Conservation (phyloP, 2,113 vertebrate species). For the Dinomys branickii region DNA sequence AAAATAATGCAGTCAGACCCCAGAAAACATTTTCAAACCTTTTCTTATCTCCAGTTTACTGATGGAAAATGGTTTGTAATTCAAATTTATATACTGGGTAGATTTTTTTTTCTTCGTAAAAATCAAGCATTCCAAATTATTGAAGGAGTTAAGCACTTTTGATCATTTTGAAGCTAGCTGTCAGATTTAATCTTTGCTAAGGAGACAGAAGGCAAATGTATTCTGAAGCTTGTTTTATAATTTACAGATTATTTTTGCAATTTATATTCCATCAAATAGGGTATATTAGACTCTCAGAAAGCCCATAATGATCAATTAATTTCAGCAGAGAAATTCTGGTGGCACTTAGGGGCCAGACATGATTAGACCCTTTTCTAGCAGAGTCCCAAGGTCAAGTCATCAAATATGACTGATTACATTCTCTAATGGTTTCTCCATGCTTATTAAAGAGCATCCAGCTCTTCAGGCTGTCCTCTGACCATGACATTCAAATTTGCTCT, state of each 20-base stretch:
- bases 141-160: conserved; percentile 78
- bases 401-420: conserved; percentile 88
- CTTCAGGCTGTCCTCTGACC: conserved; percentile 85
- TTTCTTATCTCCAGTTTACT: conserved; percentile 55
- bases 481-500: conserved; percentile 84
- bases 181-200: conserved; percentile 80
- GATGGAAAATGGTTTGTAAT: conserved; percentile 64
- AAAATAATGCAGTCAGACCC: conserved; percentile 65
- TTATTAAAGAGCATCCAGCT: conserved; percentile 88
- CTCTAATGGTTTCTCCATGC: conserved; percentile 87
- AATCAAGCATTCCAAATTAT: conserved; percentile 68
- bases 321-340: conserved; percentile 83
- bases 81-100: conserved; percentile 64
- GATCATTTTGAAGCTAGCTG: conserved; percentile 84
- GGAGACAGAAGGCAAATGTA: conserved; percentile 74
- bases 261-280: conserved; percentile 83
- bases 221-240: conserved; percentile 82
- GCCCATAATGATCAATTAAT: conserved; percentile 87
- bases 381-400: conserved; percentile 89
- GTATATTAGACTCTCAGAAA: conserved; percentile 84
- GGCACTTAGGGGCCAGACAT: conserved; percentile 82
- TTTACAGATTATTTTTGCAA: conserved; percentile 83
- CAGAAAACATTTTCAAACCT: conserved; percentile 53
- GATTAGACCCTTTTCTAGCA: conserved; percentile 86
- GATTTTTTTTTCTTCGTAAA: conserved; percentile 72